Evolutionary conservation across 2,888 invertebrate genomes (phyloP), one percentile per base, ranked within the genome.

Genomic region (Idaea dimidiata): DNA sequence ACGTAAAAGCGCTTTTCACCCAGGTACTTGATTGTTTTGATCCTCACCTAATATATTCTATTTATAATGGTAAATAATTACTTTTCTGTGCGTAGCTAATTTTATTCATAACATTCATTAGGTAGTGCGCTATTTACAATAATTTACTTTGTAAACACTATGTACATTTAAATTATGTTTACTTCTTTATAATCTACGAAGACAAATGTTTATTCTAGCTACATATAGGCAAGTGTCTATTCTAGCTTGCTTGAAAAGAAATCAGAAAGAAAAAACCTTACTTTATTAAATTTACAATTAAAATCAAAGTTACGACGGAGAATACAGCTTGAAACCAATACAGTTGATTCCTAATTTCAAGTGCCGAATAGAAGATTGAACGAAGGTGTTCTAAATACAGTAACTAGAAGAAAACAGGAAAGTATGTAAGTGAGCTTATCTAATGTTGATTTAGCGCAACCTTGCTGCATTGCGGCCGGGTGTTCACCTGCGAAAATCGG

Each of bases 401-500:
- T 84, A 4, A 86, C 59, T 57, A 77, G 78, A 58, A 85, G 61
- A 58, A 88, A 66, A 66, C 82, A 81, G 74, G 84, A 85, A 56
- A 87, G 43, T 60, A 88, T 72, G 18, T 81, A 82, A 1, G 84
- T 80, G 54, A 84, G 76, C 68, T 81, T 82, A 67, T 91, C 88
- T 59, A 90, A 68, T 5, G 86, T 79, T 7, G 89, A 89, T 71
- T 84, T 89, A 6, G 90, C 89, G 66, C 89, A 87, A 56, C 92
- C 91, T 67, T 92, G 92, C 69, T 92, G 92, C 92, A 92, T 92
- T 0, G 92, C 92, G 6, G 92, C 92, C 8, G 92, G 92, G 64
- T 91, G 90, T 68, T 92, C 91, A 71, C 91, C 91, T 92, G 75
- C 6, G 72, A 78, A 74, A 58, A 72, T 71, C 10, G 8, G 1